Conservation (phyloP, 2,113 vertebrate genomes). For the Sylvietta virens region DNA sequence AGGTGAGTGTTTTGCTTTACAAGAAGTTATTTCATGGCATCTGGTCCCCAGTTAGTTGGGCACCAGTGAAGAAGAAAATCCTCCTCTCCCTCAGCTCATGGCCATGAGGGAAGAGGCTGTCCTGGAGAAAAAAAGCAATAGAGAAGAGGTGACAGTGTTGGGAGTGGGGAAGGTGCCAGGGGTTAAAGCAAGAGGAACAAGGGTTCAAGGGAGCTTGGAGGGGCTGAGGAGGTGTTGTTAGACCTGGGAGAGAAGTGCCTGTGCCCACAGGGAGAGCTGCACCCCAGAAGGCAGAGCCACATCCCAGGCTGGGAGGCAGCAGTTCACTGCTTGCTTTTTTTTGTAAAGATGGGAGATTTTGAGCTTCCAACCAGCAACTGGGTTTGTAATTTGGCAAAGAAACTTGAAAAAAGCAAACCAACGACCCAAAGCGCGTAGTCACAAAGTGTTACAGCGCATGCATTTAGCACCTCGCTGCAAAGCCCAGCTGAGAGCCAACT, state of each 20-base stretch:
- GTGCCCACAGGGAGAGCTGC: not conserved
- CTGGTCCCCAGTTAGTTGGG: not conserved
- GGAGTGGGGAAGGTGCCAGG: not conserved
- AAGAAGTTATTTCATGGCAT: not conserved
- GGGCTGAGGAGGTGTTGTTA: not conserved
- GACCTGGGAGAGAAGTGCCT: not conserved
- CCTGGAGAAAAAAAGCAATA: not conserved
- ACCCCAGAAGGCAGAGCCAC: accelerated
- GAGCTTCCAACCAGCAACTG: constrained; percentile 2
- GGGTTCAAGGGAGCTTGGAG: not conserved
- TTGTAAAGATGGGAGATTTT: not conserved
- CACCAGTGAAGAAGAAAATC: not conserved
- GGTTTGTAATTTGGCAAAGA: constrained; percentile 46
- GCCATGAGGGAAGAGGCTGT: not conserved
- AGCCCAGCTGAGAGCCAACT: constrained; percentile 25
- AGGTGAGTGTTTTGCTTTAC: not conserved
- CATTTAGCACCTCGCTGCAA: not conserved
- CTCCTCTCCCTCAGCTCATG: not conserved
- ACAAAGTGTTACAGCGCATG: constrained; percentile 5
- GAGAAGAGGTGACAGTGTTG: not conserved
- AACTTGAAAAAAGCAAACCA: not conserved
- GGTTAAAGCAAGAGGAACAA: not conserved
- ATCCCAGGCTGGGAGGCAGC: not conserved
- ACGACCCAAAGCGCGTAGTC: not conserved
- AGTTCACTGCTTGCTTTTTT: not conserved